Conservation (phyloP, 2,888 invertebrate genomes). For the Trilocha varians region DNA sequence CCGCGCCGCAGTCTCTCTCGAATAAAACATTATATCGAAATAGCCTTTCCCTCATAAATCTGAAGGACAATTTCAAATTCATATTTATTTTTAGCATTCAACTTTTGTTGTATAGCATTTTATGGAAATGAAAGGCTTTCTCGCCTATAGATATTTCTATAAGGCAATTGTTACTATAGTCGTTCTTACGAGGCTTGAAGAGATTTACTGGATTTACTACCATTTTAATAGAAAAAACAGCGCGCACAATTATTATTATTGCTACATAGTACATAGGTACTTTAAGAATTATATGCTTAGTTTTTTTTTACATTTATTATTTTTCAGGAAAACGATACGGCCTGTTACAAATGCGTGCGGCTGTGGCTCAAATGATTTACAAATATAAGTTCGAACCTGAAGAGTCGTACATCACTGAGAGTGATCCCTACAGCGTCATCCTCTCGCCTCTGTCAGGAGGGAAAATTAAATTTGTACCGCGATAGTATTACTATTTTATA, state of each 20-base stretch:
- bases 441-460: constrained; percentile 34
- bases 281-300: neutral
- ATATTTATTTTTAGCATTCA: neutral
- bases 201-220: too few species aligned
- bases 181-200: too few species aligned
- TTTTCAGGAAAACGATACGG: constrained; percentile 53
- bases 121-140: too few species aligned
- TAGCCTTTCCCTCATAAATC: neutral
- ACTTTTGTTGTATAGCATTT: too few species aligned
- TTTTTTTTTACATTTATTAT: too few species aligned
- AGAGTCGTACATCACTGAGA: constrained; percentile 23
- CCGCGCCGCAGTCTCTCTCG: neutral
- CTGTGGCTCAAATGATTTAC: constrained; percentile 38
- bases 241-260: too few species aligned
- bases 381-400: constrained; percentile 32
- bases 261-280: too few species aligned
- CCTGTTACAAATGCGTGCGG: constrained; percentile 47
- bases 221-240: too few species aligned
- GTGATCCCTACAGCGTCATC: constrained; percentile 38
- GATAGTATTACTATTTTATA: too few species aligned
- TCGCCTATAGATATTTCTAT: too few species aligned
- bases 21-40: too few species aligned
- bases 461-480: constrained; percentile 33
- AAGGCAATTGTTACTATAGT: too few species aligned
- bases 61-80: neutral